phyloP scores from a whole-genome alignment of 2,113 vertebrate species.

The Chiloscyllium plagiosum region DNA sequence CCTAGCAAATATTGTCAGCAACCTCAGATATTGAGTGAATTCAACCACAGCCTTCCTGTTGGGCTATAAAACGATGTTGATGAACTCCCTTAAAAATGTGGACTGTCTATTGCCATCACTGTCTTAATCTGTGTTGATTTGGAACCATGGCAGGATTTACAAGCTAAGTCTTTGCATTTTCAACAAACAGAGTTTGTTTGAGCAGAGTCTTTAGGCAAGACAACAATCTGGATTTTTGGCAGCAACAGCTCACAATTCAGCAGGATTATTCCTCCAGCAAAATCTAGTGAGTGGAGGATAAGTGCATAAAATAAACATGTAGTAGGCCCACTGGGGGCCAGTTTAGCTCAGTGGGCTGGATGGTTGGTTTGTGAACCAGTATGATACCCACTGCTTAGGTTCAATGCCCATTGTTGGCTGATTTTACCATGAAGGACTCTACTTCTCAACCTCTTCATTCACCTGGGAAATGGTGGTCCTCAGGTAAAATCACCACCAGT shows the following conservation, averaged over 20 bases:
- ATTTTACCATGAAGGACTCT: too few species aligned
- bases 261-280: too few species aligned
- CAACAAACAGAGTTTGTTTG: not conserved
- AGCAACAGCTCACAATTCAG: not conserved
- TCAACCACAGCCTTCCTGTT: not conserved
- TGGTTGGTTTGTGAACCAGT: too few species aligned
- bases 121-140: not conserved
- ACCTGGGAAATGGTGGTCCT: too few species aligned
- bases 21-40: not conserved
- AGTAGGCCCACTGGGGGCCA: too few species aligned
- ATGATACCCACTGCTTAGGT: too few species aligned
- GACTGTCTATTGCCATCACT: not conserved
- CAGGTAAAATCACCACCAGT: too few species aligned
- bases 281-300: too few species aligned
- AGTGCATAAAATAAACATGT: too few species aligned
- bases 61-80: not conserved
- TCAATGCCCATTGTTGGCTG: too few species aligned
- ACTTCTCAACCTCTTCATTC: too few species aligned
- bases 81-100: not conserved
- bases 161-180: not conserved
- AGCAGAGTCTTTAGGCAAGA: not conserved
- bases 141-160: not conserved
- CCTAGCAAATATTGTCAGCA: not conserved
- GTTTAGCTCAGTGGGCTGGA: too few species aligned
- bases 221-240: not conserved